Evolutionary conservation across 92 coral and sea anemone species (phyloP).

Genomic region (Zoanthus solanderi): DNA sequence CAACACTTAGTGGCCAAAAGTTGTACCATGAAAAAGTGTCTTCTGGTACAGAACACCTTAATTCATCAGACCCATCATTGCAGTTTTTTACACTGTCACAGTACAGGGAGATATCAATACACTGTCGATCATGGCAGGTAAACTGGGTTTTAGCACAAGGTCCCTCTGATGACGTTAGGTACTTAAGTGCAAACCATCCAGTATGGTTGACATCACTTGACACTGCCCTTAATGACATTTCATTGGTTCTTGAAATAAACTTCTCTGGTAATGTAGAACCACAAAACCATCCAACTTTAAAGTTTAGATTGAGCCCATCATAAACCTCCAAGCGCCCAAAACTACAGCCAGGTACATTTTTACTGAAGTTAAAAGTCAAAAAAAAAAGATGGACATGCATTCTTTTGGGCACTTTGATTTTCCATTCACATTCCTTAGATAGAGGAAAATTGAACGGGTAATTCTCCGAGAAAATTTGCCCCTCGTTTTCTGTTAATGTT

Average conservation of each 20-base stretch:
- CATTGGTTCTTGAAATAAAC: constrained; percentile 79
- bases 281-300: constrained; percentile 79
- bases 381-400: constrained; percentile 75
- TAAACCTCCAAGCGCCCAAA: constrained; percentile 79
- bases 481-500: constrained; percentile 54
- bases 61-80: constrained; percentile 87
- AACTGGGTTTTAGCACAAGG: constrained; percentile 78
- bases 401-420: constrained; percentile 78
- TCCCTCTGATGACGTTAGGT: constrained; percentile 66
- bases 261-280: constrained; percentile 60
- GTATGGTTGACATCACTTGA: constrained; percentile 57
- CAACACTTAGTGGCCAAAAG: constrained; percentile 89
- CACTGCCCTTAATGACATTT: constrained; percentile 69
- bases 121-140: constrained; percentile 76
- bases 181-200: constrained; percentile 86
- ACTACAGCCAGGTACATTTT: constrained; percentile 49
- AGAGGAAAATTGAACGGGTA: constrained; percentile 85
- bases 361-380: constrained; percentile 85
- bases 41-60: constrained; percentile 71
- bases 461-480: constrained; percentile 82
- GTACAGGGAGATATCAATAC: constrained; percentile 50
- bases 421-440: constrained; percentile 85
- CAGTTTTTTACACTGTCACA: constrained; percentile 84
- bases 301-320: constrained; percentile 71
- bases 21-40: constrained; percentile 81